Evolutionary conservation across 2,888 invertebrate genomes (phyloP).

Genomic region (Noctua janthe): DNA sequence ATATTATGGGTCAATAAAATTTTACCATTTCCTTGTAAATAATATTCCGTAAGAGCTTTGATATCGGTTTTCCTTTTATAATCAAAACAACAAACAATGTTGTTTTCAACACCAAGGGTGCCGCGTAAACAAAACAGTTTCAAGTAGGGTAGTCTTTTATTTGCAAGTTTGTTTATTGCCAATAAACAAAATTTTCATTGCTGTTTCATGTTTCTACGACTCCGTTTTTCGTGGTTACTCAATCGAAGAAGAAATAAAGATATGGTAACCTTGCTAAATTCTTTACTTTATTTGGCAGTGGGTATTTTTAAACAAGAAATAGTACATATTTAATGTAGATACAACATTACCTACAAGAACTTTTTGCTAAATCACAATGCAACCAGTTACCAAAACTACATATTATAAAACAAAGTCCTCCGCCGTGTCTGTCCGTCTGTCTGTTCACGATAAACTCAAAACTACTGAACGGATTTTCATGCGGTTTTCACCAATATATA

Average conservation of each 20-base stretch:
- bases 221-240: constrained; percentile 49
- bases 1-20: constrained; percentile 15
- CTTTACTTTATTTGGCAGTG: not conserved
- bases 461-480: too few species aligned
- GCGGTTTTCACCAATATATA: too few species aligned
- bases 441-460: too few species aligned
- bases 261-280: too few species aligned
- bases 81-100: constrained; percentile 58
- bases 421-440: too few species aligned
- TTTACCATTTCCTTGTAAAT: constrained; percentile 1
- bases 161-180: constrained; percentile 22
- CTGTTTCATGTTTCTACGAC: constrained; percentile 38
- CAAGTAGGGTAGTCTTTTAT: constrained; percentile 40
- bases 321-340: too few species aligned
- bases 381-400: too few species aligned
- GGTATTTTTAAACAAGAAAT: not conserved
- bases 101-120: constrained; percentile 54
- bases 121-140: constrained; percentile 66
- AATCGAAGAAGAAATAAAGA: constrained; percentile 17
- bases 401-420: too few species aligned
- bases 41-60: constrained; percentile 3
- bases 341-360: not conserved
- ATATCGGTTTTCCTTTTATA: constrained; percentile 30
- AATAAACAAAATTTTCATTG: constrained; percentile 42
- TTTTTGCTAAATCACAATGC: not conserved